Base-by-base conservation (phyloP, 2,113 vertebrate species). In the Nothocercus julius region DNA sequence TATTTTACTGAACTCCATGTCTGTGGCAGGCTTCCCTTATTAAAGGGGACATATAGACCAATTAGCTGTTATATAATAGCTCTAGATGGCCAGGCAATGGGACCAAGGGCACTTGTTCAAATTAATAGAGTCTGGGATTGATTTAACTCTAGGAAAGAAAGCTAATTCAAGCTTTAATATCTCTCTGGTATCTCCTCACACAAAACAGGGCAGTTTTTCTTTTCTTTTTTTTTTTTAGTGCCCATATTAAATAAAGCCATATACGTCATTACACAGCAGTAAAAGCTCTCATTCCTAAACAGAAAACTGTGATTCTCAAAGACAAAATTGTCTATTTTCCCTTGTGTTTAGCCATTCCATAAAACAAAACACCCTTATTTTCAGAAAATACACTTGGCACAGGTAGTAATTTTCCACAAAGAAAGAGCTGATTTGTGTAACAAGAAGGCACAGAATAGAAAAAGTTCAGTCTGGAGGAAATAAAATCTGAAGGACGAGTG, bases 21-120 rank as follows among this genome's bases (percentile, higher is more conserved):
- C 84, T 95, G 76, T 40, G 42, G 74, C 61, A 77, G 91, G 47
- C 84, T 95, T 69, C 51, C 56, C 69, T 95, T 96, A 96, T 95
- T 92, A 92, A 92, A 94, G 63, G 78, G 89, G 95, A 96, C 69
- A 38, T 83, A 91, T 4, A 84, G 95, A 90, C 70, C 89, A 96
- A 97, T 98, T 97, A 97, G 66, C 79, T 96, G 97, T 93, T 92
- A 97, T 92, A 87, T 95, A 97, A 97, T 96, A 97, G 91, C 90
- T 80, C 92, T 95, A 82, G 32, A 86, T 68, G 74, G 89, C 85
- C 61, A 59, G 68, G 94, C 92, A 89, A 69, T 63, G 67, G 64
- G 76, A 92, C 85, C 61, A 64, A 94, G 85, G 83, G 87, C 89
- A 94, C 82, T 92, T 61, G 44, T 80, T 94, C 74, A 91, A 87